Evolutionary conservation across 2,888 invertebrate genomes (phyloP), one percentile per base, ranked within the genome.

Genomic region (Sesia bembeciformis): DNA sequence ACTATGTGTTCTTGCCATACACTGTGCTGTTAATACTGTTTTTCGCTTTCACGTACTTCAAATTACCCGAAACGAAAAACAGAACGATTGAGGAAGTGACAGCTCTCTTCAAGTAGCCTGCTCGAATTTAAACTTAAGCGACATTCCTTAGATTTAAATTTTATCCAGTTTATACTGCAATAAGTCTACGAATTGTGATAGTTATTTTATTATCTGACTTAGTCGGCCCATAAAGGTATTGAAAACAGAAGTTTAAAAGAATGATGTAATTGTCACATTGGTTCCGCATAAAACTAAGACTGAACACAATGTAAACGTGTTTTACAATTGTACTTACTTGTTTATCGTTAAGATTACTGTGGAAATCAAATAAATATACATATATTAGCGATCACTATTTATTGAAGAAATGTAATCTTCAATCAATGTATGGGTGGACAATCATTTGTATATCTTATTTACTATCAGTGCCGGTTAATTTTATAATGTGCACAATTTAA

Each of bases 31-130:
- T 90, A 7, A 76, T 88, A 40, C 50, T 90, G 50, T 90, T 90
- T 76, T 90, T 85, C 61, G 64, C 78, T 40, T 90, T 89, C 66
- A 84, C 86, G 3, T 88, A 84, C 63, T 80, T 84, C 62, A 87
- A 84, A 66, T 64, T 90, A 60, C 90, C 90, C 4, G 90, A 90
- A 70, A 90, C 90, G 23, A 90, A 90, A 68, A 90, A 90, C 60
- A 87, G 76, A 60, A 81, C 87, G 7, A 84, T 90, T 52, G 90
- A 90, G 61, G 90, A 90, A 64, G 90, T 90, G 39, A 87, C 89
- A 57, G 83, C 84, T 74, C 74, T 89, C 63, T 90, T 90, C 72
- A 90, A 88, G 60, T 74, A 84, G 62, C 84, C 78, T 69, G 57
- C 56, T 51, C 52, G 62, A 63, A 66, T 56, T 57, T 51, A 59